Percentiles rank a stretch among this genome's conserved stretches.
phyloP scores from a whole-genome alignment of 2,888 invertebrate species.

The Galerucella pusilla region DNA sequence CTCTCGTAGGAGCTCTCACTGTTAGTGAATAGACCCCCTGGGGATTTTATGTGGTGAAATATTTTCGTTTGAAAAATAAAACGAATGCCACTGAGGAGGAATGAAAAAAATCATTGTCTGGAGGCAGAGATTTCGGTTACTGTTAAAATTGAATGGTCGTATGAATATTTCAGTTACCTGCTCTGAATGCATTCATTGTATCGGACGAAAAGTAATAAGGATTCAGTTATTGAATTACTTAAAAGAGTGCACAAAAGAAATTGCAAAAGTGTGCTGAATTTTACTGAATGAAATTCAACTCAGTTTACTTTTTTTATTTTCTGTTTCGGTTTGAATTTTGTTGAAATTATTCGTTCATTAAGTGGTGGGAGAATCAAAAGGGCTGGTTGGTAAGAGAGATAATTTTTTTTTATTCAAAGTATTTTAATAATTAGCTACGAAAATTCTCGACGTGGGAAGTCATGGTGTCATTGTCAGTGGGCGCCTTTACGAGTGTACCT shows the following conservation, averaged over 20 bases:
- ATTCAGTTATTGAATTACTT: slow-evolving; percentile 2
- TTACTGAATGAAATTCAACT: not conserved
- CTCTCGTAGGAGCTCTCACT: too few relatives aligned
- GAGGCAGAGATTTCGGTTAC: slow-evolving; percentile 1
- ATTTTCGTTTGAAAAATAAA: not conserved
- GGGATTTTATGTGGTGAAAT: not conserved
- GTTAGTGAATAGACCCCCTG: too few relatives aligned
- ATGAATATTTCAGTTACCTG: slow-evolving; percentile 17
- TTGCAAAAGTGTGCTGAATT: not conserved
- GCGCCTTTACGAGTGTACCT: slow-evolving; percentile 15
- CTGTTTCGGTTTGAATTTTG: not conserved
- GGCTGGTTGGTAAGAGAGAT: too few relatives aligned
- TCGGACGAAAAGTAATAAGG: not conserved
- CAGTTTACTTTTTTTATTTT: not conserved
- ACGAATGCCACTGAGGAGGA: not conserved
- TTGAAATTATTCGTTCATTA: too few relatives aligned
- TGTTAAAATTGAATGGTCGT: slow-evolving; percentile 12
- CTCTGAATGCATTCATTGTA: slow-evolving; percentile 15
- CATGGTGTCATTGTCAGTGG: slow-evolving; percentile 22
- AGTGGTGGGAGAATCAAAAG: too few relatives aligned
- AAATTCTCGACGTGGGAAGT: slow-evolving; percentile 11
- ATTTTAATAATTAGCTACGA: not conserved
- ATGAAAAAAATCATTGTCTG: slow-evolving; percentile 15
- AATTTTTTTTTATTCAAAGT: not conserved
- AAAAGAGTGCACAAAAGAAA: not conserved